Evolutionary conservation across 2,797 vertebrate species (phyloP).

Genomic region (Parauchenoglanis ngamensis): DNA sequence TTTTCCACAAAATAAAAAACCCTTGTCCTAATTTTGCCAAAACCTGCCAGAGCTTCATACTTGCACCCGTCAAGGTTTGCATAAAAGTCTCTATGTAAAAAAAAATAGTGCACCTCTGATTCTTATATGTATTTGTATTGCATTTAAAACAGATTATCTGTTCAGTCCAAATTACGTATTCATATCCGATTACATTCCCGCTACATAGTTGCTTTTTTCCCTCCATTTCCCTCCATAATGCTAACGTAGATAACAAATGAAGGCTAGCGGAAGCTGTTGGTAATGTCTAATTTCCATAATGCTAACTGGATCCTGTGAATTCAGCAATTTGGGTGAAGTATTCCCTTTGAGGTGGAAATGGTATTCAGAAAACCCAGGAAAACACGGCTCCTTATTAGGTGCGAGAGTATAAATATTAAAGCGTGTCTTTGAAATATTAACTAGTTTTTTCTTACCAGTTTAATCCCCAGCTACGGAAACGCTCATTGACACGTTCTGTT

Average conservation of each 20-base stretch:
- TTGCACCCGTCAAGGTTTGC: neutral
- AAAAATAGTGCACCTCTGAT: neutral
- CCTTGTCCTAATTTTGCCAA: neutral
- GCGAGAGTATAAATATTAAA: slow-evolving; percentile 6
- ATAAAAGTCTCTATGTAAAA: neutral
- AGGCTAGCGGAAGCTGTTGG: neutral
- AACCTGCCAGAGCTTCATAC: neutral
- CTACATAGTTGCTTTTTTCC: neutral
- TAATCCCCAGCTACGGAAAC: neutral
- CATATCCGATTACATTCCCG: too few relatives aligned
- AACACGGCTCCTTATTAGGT: neutral
- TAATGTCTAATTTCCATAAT: neutral
- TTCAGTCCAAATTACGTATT: neutral
- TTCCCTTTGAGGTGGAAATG: neutral
- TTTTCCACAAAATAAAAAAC: neutral
- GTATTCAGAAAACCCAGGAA: neutral
- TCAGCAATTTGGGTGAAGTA: neutral
- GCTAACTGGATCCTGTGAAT: neutral
- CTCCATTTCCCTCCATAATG: neutral
- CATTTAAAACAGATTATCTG: neutral
- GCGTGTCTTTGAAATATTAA: slow-evolving; percentile 1
- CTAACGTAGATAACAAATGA: neutral
- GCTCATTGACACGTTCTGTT: neutral
- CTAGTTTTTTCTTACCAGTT: neutral
- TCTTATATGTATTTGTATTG: neutral